A percentile compares a stretch with the other conserved stretches of the same genome.
Evolutionary conservation across 35 echinoderm and acorn worm species (phyloP).

Genomic region (Heliocidaris erythrogramma): DNA sequence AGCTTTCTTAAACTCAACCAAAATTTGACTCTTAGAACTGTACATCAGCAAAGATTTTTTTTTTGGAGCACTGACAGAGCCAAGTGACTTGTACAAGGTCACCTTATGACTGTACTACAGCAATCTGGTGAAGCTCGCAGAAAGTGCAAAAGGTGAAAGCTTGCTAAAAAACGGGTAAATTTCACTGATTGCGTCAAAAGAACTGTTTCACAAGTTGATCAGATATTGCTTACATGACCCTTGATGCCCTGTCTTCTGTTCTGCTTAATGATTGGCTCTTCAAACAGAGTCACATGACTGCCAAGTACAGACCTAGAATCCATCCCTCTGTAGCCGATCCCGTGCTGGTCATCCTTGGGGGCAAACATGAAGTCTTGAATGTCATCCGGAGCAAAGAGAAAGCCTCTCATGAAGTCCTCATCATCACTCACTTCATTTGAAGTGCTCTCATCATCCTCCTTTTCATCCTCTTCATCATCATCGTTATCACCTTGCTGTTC

Average conservation of each 20-base stretch:
- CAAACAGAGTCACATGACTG: slow-evolving; percentile 79
- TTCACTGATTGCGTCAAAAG: too few species aligned
- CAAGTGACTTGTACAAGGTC: too few species aligned
- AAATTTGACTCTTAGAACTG: too few species aligned
- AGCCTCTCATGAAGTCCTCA: slow-evolving; percentile 49
- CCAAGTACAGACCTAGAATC: slow-evolving; percentile 72
- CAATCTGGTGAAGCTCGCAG: too few species aligned
- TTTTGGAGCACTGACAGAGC: too few species aligned
- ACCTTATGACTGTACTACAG: too few species aligned
- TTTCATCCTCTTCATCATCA: not conserved
- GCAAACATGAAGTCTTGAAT: slow-evolving; percentile 73
- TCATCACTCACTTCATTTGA: slow-evolving; percentile 31
- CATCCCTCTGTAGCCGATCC: slow-evolving; percentile 89
- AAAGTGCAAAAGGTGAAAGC: too few species aligned
- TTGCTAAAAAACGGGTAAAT: too few species aligned
- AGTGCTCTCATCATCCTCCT: not conserved
- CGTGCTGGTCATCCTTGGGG: slow-evolving; percentile 85
- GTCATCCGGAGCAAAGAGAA: slow-evolving; percentile 92
- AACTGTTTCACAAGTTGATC: too few species aligned
- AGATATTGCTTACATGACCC: slow-evolving; percentile 57
- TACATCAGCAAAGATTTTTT: too few species aligned
- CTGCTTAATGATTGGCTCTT: slow-evolving; percentile 39
- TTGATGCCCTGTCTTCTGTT: slow-evolving; percentile 70
- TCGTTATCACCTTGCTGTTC: not conserved
- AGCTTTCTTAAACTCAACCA: too few species aligned